phyloP scores from a whole-genome alignment of 2,888 invertebrate species.

The Panorpa germanica region DNA sequence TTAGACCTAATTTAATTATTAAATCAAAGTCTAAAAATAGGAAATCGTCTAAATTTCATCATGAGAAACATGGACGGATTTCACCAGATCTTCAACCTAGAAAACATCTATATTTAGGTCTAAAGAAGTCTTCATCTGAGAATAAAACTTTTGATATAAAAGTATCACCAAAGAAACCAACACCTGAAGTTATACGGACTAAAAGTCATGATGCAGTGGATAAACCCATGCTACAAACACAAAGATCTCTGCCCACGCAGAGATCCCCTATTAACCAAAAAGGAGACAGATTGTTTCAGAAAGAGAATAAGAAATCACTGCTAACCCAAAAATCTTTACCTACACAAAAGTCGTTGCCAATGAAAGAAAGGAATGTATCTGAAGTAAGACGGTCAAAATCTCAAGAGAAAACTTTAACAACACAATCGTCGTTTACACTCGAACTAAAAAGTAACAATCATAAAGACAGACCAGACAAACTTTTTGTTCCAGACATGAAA shows the following conservation, averaged over 20 bases:
- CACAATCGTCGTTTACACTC: constrained; percentile 1
- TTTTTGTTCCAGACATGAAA: constrained; percentile 31
- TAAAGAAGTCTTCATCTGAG: no score
- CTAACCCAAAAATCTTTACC: constrained; percentile 35
- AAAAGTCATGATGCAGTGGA: constrained; percentile 25
- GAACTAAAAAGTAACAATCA: constrained; percentile 13
- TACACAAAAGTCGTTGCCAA: constrained; percentile 20
- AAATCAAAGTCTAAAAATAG: no score
- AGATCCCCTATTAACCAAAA: no score
- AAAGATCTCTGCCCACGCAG: constrained; percentile 10
- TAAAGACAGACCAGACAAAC: constrained; percentile 30
- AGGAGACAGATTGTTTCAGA: constrained; percentile 28
- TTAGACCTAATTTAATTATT: no score
- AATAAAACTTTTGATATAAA: no score
- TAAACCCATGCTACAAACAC: no score
- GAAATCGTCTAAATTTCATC: no score
- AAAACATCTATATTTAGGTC: no score
- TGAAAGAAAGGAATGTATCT: constrained; percentile 12
- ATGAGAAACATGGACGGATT: no score
- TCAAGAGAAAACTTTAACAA: constrained; percentile 8
- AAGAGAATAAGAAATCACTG: constrained; percentile 23
- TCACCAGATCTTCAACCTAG: no score
- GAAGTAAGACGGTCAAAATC: constrained; percentile 3
- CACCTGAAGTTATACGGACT: constrained; percentile 23
- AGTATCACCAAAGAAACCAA: no score